Conservation (phyloP, 2,797 vertebrate species). For the Scyliorhinus canicula region DNA sequence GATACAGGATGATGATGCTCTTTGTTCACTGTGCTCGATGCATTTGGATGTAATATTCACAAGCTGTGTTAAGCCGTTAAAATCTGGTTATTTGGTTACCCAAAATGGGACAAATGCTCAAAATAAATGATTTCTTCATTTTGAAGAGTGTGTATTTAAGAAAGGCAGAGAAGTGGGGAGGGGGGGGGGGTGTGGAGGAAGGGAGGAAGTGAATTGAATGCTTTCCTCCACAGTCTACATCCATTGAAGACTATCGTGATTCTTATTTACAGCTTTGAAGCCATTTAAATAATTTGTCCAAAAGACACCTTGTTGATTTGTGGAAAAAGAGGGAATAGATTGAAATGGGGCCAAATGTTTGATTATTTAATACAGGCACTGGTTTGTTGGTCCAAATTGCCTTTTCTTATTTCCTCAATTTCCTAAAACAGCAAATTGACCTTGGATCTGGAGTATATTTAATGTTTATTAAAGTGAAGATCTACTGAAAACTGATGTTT, state of each 20-base stretch:
- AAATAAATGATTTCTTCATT: background rate
- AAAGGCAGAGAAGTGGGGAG: background rate
- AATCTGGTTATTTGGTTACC: background rate
- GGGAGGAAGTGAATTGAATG: background rate
- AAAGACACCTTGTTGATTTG: background rate
- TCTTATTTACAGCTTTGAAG: background rate
- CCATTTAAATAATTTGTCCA: background rate
- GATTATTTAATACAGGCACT: background rate
- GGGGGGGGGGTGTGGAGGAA: too few relatives aligned
- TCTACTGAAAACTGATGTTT: background rate
- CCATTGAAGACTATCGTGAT: background rate
- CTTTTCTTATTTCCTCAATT: background rate
- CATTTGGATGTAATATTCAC: background rate
- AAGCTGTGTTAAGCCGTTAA: background rate
- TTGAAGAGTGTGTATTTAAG: background rate
- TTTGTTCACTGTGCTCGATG: background rate
- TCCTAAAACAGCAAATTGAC: background rate
- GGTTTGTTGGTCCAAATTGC: background rate
- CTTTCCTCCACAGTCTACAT: background rate
- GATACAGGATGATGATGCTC: background rate
- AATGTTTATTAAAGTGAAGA: background rate
- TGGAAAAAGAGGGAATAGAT: background rate
- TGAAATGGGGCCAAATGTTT: background rate
- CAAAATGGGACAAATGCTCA: background rate
- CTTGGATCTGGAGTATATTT: background rate